A percentile compares a stretch with the other conserved stretches of the same genome.
phyloP scores from a whole-genome alignment of 2,113 vertebrate species.

The Herpailurus yagouaroundi region DNA sequence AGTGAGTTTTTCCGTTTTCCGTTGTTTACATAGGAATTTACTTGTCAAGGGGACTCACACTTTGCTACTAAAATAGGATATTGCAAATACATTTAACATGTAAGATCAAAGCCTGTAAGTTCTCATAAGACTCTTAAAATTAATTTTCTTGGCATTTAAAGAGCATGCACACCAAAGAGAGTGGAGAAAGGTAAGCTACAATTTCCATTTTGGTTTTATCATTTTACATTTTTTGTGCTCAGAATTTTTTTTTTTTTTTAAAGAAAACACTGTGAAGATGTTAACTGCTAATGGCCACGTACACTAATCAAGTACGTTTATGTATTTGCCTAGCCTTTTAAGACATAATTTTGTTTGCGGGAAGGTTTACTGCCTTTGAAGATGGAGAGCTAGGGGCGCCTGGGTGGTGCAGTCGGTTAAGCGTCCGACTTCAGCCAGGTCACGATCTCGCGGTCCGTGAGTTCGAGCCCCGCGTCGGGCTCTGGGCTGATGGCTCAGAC shows the following conservation, averaged over 20 bases:
- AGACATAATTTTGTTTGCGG: neutral
- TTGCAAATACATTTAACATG: neutral
- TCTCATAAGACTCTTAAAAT: neutral
- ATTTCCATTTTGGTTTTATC: neutral
- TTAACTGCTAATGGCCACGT: neutral
- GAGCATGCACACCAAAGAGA: neutral
- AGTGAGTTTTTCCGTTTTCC: neutral
- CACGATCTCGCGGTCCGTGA: no score
- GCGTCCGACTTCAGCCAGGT: no score
- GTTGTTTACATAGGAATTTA: neutral
- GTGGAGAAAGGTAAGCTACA: neutral
- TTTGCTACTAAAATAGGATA: neutral
- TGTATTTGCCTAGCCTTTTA: neutral
- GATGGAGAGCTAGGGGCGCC: neutral
- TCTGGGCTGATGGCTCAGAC: no score
- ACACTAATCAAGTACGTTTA: neutral
- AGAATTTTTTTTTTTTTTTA: neutral
- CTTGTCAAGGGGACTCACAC: neutral
- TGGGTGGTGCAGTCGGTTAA: no score
- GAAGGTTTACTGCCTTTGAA: neutral
- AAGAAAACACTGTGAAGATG: neutral
- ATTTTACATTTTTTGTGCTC: neutral
- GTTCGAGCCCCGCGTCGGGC: no score
- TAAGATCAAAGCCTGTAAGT: neutral
- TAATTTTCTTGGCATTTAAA: constrained; percentile 30